Base-by-base conservation (phyloP, 2,888 invertebrate genomes). In the Ferrisia virgata region DNA sequence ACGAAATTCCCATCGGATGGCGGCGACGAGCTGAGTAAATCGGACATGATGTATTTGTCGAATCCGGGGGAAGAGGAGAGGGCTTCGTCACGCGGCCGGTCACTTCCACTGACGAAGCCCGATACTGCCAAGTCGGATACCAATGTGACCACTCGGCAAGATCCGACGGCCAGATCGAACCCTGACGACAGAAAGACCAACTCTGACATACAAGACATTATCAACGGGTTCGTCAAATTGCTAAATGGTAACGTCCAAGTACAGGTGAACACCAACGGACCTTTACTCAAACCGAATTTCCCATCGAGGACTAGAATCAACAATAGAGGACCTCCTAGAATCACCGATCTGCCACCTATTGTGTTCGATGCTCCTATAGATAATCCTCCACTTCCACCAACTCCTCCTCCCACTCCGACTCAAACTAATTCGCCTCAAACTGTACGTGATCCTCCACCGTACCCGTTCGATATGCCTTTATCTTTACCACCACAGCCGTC, bases 231-330 rank as follows among this genome's bases (percentile, higher is more conserved):
- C 79, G 96, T 96, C 0, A 96, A 96, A 88, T 88, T 96, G 13
- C 89, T 96, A 1, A 96, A 96, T 86, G 96, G 96, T 0, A 96
- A 96, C 87, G 95, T 95, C 0, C 95, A 95, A 87, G 94, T 95
- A 0, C 89, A 85, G 22, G 84, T 85, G 2, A 85, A 85, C 25
- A 85, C 85, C 9, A 84, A 86, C 33, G 79, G 80, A 0, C 86
- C 85, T 33, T 39, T 88, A 86, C 91, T 92, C 0, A 90, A 94
- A 85, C 93, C 93, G 2, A 90, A 94, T 15, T 83, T 83, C 39
- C 95, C 95, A 0, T 89, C 93, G 87, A 91, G 92, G 31, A 93
- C 94, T 2, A 90, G 96, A 85, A 96, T 97, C 18, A 97, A 97
- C 87, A 96, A 97, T 88, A 90, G 97, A 85, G 96, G 96, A 0